Base-by-base conservation (phyloP, 2,888 invertebrate genomes). In the Biston betularia region DNA sequence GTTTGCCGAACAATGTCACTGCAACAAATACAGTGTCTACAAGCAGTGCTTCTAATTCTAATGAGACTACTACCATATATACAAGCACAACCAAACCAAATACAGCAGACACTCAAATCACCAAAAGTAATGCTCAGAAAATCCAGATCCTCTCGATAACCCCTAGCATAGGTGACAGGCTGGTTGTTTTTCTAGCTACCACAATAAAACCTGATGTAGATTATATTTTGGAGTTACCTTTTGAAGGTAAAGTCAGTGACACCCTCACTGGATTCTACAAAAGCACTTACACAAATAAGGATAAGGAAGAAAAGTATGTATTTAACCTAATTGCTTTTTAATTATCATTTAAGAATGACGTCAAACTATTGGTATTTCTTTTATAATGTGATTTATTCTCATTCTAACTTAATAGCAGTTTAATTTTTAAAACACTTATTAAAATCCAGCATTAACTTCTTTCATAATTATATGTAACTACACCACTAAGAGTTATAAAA, bases 231-330 rank as follows among this genome's bases (percentile, higher is more conserved):
- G 90, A 94, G 74, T 79, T 96, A 11, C 89, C 94, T 2, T 95
- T 95, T 77, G 80, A 83, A 11, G 95, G 95, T 11, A 82, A 78
- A 24, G 94, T 96, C 34, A 94, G 94, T n/a, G 94, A 96, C 76
- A 92, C 95, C 2, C 84, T 96, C 67, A 94, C 92, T 55, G 97
- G 97, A 57, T 96, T 97, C 80, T 97, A 96, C 79, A 94, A 95
- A 77, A 96, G 95, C 74, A 94, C 94, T 50, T 97, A 96, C 77
- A 85, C 81, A 6, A 90, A 94, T 50, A 92, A 89, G 45, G 78
- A 89, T 40, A 82, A 87, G 45, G 82, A 90, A 88, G 75, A 89
- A 71, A 89, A 95, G 93, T 89, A 77, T 84, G 88, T 86, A 79
- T 78, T 63, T 24, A 33, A 33, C 9, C 14, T 53, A 53, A 38